Conservation (phyloP, 2,888 invertebrate genomes). For the Caenorhabditis virilis region DNA sequence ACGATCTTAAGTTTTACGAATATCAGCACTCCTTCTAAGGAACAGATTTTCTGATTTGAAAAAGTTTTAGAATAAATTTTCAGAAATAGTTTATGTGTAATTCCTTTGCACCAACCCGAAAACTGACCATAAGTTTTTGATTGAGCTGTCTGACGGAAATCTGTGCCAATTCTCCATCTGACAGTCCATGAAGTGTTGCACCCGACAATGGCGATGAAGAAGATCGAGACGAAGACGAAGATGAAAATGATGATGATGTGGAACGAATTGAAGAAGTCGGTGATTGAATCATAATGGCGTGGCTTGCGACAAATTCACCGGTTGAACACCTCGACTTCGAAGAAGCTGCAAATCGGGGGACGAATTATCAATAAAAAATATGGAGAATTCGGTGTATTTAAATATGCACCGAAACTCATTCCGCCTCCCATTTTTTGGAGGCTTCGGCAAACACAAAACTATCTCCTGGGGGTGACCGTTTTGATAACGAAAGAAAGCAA, state of each 20-base stretch:
- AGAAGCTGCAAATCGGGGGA: slow-evolving; percentile 63
- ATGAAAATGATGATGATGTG: neutral
- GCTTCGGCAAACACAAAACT: too few relatives aligned
- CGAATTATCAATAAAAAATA: neutral
- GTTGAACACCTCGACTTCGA: slow-evolving; percentile 64
- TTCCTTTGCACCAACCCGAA: too few relatives aligned
- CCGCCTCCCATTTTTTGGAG: too few relatives aligned
- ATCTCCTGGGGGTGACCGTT: too few relatives aligned
- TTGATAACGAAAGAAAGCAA: too few relatives aligned
- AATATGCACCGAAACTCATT: too few relatives aligned
- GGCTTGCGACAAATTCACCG: slow-evolving; percentile 60
- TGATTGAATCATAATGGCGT: slow-evolving; percentile 57
- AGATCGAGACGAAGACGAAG: neutral
- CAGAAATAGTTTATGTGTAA: too few relatives aligned
- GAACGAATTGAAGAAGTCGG: slow-evolving; percentile 17
- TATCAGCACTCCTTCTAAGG: too few relatives aligned
- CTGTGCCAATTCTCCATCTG: slow-evolving; percentile 62
- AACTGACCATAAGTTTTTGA: slow-evolving; percentile 63
- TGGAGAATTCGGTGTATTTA: neutral
- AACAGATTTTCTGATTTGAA: too few relatives aligned
- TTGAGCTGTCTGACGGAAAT: slow-evolving; percentile 66
- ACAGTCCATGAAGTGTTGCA: slow-evolving; percentile 11
- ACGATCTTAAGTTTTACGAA: too few relatives aligned
- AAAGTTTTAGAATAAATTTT: too few relatives aligned
- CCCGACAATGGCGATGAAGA: slow-evolving; percentile 1